Conservation (phyloP, 2,888 invertebrate genomes). For the Eucera pruinosa region DNA sequence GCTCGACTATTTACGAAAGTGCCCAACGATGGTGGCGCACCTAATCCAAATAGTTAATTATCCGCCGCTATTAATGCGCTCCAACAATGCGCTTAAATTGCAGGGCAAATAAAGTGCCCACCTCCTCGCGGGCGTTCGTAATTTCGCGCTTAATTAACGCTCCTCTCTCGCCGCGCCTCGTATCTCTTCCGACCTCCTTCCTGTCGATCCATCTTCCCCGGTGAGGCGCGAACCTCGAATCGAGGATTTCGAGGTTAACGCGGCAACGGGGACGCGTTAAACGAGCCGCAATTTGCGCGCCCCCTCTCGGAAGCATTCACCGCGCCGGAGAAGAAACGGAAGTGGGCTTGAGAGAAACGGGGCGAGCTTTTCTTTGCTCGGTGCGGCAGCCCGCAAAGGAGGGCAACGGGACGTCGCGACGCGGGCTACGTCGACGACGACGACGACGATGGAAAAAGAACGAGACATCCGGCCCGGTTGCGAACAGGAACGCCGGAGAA, state of each 20-base stretch:
- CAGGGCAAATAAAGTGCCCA: slow-evolving; percentile 28
- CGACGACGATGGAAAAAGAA: slow-evolving; percentile 14
- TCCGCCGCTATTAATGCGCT: slow-evolving; percentile 32
- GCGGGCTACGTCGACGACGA: too few species aligned
- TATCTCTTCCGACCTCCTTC: slow-evolving; percentile 26
- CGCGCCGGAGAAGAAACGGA: not conserved
- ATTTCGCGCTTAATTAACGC: slow-evolving; percentile 55
- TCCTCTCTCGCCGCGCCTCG: slow-evolving; percentile 15
- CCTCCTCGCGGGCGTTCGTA: slow-evolving; percentile 11
- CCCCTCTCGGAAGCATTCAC: not conserved
- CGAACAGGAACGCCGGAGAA: slow-evolving; percentile 8
- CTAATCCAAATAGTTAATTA: too few species aligned
- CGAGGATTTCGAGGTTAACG: slow-evolving; percentile 33
- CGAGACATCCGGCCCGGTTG: slow-evolving; percentile 14
- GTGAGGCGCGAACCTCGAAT: slow-evolving; percentile 28
- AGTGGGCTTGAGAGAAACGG: not conserved
- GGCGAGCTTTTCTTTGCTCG: slow-evolving; percentile 44
- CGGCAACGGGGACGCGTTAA: slow-evolving; percentile 15
- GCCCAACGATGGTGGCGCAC: not conserved
- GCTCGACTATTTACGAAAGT: too few species aligned
- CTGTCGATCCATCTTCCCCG: slow-evolving; percentile 37
- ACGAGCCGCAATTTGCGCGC: slow-evolving; percentile 21
- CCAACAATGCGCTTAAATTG: slow-evolving; percentile 35
- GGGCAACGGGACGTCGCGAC: slow-evolving; percentile 17
- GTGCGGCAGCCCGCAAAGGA: slow-evolving; percentile 2